Evolutionary conservation across 2,113 vertebrate genomes (phyloP).

Genomic region (Phalacrocorax pelagicus): DNA sequence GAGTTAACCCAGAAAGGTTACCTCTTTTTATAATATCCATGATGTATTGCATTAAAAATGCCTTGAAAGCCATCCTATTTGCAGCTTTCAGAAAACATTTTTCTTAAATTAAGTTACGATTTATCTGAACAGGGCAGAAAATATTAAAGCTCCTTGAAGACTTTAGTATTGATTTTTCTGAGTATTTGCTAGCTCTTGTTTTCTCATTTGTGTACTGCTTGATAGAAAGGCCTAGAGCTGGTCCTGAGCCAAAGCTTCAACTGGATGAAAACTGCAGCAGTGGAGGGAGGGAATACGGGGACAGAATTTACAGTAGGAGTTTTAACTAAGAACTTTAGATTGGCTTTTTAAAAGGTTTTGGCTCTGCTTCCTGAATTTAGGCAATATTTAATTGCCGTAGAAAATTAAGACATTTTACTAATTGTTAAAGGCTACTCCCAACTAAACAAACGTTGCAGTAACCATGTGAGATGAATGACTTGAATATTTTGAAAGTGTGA

Average conservation of each 20-base stretch:
- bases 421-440: neutral
- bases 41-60: conserved; percentile 59
- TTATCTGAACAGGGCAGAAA: conserved; percentile 82
- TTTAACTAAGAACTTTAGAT: neutral
- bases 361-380: neutral
- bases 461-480: neutral
- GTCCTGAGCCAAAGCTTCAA: neutral
- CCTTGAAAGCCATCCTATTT: conserved; percentile 80
- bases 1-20: conserved; percentile 44
- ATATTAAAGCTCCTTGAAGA: conserved; percentile 77
- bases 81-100: conserved; percentile 78
- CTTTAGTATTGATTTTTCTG: conserved; percentile 85
- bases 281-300: neutral
- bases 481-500: neutral
- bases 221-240: conserved; percentile 58
- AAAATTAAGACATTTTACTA: neutral
- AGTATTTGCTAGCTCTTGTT: conserved; percentile 72
- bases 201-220: conserved; percentile 65
- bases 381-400: neutral
- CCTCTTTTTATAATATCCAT: conserved; percentile 15
- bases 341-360: neutral
- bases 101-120: conserved; percentile 85
- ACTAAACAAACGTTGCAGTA: neutral
- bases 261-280: neutral
- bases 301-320: neutral